Conservation (phyloP, 2,113 vertebrate genomes). For the Hyaena hyaena region DNA sequence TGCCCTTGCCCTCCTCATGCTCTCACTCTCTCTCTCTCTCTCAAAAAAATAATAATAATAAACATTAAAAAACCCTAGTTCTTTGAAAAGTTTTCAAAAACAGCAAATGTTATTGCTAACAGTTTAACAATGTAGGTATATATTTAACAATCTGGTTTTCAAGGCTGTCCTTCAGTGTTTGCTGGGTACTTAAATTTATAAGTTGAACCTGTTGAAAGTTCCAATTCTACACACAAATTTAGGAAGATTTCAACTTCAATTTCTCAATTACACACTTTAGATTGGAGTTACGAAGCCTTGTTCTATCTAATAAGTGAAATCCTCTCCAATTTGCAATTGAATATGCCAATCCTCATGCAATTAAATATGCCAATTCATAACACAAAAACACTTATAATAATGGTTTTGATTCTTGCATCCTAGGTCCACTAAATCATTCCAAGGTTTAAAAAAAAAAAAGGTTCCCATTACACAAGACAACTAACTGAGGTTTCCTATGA, state of each 20-base stretch:
- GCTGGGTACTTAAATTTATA: background rate
- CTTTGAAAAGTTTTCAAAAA: background rate
- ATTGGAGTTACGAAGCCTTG: background rate
- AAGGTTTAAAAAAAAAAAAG: conserved; percentile 4
- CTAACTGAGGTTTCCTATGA: background rate
- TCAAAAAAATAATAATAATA: too few species aligned
- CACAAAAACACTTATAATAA: background rate
- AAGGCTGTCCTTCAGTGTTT: background rate
- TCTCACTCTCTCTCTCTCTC: too few species aligned
- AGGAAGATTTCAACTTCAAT: background rate
- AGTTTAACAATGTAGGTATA: background rate
- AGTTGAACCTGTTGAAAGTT: background rate
- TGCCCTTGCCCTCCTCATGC: too few species aligned
- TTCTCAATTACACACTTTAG: background rate
- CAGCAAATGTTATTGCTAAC: background rate
- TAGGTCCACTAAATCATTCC: background rate
- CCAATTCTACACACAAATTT: background rate
- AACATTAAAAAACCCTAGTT: background rate
- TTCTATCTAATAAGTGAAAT: background rate
- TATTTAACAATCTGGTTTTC: background rate
- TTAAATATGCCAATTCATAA: background rate
- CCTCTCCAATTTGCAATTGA: background rate
- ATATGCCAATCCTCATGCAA: background rate
- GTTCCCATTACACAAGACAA: background rate
- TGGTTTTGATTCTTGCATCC: background rate